Evolutionary conservation across 2,888 invertebrate genomes (phyloP).

Genomic region (Habroteleia sp.): DNA sequence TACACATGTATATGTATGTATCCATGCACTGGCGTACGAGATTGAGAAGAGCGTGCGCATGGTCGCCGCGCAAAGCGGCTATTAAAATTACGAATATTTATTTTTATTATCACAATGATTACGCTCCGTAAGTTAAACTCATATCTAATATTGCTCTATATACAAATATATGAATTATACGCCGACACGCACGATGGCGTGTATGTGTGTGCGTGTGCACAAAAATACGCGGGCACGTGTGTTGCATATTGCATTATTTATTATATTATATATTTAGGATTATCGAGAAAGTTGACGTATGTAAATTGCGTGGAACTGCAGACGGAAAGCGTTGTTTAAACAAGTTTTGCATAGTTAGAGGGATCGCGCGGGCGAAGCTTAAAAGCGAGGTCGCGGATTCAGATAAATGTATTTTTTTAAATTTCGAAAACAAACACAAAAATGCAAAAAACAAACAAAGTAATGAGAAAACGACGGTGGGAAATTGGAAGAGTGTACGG

Average conservation of each 20-base stretch:
- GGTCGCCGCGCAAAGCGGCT: constrained; percentile 47
- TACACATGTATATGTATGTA: constrained; percentile 52
- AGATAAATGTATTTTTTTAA: constrained; percentile 81
- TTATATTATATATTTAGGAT: constrained; percentile 63
- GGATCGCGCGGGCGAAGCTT: constrained; percentile 64
- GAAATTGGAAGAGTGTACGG: too few relatives aligned
- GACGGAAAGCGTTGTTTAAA: constrained; percentile 59
- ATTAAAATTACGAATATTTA: constrained; percentile 68
- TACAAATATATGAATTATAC: constrained; percentile 58
- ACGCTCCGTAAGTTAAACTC: constrained; percentile 68
- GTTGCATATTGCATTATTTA: constrained; percentile 61
- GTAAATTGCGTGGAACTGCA: constrained; percentile 56
- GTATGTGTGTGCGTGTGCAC: constrained; percentile 48
- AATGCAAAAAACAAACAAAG: constrained; percentile 64
- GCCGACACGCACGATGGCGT: constrained; percentile 28
- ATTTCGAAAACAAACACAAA: constrained; percentile 75
- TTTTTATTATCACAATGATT: constrained; percentile 69
- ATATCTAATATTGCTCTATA: constrained; percentile 70
- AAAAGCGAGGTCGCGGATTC: constrained; percentile 72
- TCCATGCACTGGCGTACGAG: constrained; percentile 23
- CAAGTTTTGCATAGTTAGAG: constrained; percentile 75
- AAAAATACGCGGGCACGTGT: constrained; percentile 44
- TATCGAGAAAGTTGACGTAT: constrained; percentile 65
- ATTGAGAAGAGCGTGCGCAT: constrained; percentile 31
- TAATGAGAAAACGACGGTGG: too few relatives aligned